Base-by-base conservation (phyloP, 2,113 vertebrate genomes). In the Actinemys pallida region DNA sequence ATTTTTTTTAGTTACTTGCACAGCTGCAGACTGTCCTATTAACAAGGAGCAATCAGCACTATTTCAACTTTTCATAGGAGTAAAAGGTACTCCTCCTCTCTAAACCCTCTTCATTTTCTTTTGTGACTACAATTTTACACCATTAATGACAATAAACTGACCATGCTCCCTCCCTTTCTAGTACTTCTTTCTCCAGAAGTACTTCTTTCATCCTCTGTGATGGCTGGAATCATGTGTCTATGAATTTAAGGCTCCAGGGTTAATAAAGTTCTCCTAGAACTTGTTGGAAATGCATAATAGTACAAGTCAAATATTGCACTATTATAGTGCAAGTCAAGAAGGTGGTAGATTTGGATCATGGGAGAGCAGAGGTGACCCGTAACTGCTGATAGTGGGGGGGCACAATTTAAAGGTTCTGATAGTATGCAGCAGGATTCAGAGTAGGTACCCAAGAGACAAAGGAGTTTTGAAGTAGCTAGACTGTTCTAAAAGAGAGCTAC, bases 1-100 rank as follows among this genome's bases (percentile, higher is more conserved):
- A 27, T 93, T 94, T 75, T 89, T 25, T 45, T 45, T 13, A 90
- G 80, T 4, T 42, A 95, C 93, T 83, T 92, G 69, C 81, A 81
- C 31, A 82, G 19, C 1, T 85, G 65, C 82, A 93, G 3, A 62
- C 10, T 93, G 8, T 93, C 89, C 50, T 89, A 20, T 87, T 93
- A 11, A 69, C 8, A 0, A 0, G 12, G 1, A 8, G 25, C 54
- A 89, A 57, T 25, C 86, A 24, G 19, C 83, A 94, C 91, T 89
- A 8, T 16, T 89, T 3, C 49, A 27, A 2, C 62, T 85, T 92
- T 91, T 92, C 84, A 22, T 59, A 86, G 72, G 50, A 53, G 54
- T 29, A 62, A 83, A 91, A 80, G 69, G 0, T 2, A 86, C 92
- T 10, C 3, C 8, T 76, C 42, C 22, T 6, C 13, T 76, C 24